A percentile compares a stretch with the other conserved stretches of the same genome.
These are phyloP conservation scores for Standfussiana lucernea DNA, from an alignment of 2,888 invertebrate species.

Conservation along the genomic window DNA sequence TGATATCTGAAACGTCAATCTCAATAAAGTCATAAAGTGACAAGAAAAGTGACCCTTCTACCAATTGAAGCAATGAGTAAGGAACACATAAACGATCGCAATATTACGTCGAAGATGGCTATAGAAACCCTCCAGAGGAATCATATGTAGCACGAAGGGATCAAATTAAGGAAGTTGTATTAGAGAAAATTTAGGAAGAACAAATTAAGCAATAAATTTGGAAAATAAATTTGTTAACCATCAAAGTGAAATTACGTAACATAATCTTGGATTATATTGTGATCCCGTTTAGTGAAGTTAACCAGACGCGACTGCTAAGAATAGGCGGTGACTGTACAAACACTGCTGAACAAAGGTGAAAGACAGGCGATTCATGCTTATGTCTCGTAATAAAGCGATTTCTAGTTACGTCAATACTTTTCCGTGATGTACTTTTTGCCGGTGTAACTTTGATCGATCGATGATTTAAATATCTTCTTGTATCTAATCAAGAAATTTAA, in stretches of 20 bases:
- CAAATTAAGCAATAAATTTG: conserved; percentile 20
- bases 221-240: conserved; percentile 22
- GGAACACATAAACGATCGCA: conserved; percentile 16
- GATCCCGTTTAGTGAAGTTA: conserved; percentile 66
- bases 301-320: conserved; percentile 64
- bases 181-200: conserved; percentile 21
- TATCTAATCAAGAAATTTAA: conserved; percentile 24
- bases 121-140: conserved; percentile 13
- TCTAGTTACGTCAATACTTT: conserved; percentile 69
- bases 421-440: conserved; percentile 34
- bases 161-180: conserved; percentile 39
- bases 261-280: conserved; percentile 58
- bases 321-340: conserved; percentile 72
- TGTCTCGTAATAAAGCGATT: conserved; percentile 67
- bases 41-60: conserved; percentile 28
- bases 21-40: conserved; percentile 57
- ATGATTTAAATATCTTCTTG: conserved; percentile 3
- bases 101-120: conserved; percentile 14
- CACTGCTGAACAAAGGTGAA: conserved; percentile 69
- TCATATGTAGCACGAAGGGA: conserved; percentile 30
- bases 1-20: conserved; percentile 63
- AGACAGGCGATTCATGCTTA: conserved; percentile 65
- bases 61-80: conserved; percentile 39
- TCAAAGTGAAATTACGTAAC: conserved; percentile 55
- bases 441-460: conserved; percentile 30